These are phyloP conservation scores for Operophtera brumata DNA, from an alignment of 2,888 invertebrate species.

Conservation along the genomic window DNA sequence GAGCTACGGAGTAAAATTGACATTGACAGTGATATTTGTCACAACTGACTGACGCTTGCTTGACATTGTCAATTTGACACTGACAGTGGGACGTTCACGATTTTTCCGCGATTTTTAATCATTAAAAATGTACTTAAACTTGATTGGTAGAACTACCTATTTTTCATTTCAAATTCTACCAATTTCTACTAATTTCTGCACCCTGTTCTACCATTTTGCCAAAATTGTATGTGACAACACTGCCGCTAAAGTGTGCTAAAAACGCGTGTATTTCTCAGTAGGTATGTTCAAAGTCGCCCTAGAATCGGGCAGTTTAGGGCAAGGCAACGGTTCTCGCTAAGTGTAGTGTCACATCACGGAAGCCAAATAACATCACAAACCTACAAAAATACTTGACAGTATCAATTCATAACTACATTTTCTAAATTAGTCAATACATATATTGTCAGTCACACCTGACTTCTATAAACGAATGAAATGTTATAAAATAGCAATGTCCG, in stretches of 20 bases:
- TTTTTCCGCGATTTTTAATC: too few species aligned
- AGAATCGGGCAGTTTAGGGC: constrained; percentile 51
- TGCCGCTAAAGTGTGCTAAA: background rate
- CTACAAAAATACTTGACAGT: constrained; percentile 56
- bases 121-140: too few species aligned
- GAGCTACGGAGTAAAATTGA: too few species aligned
- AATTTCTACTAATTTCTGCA: too few species aligned
- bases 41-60: too few species aligned
- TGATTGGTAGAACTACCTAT: too few species aligned
- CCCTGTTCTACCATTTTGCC: too few species aligned
- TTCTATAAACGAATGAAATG: constrained; percentile 10
- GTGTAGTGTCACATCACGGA: constrained; percentile 48
- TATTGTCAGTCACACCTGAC: constrained; percentile 21
- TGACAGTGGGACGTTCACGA: too few species aligned
- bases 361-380: constrained; percentile 55
- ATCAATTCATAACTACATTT: constrained; percentile 22
- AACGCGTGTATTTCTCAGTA: constrained; percentile 39
- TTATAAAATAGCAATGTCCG: constrained; percentile 16
- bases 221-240: background rate
- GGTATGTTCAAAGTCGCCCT: constrained; percentile 33
- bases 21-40: too few species aligned
- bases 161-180: too few species aligned
- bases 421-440: constrained; percentile 29
- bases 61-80: too few species aligned
- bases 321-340: constrained; percentile 58